Conservation (phyloP, 2,888 invertebrate genomes). For the Lissocephala sabroskyi region DNA sequence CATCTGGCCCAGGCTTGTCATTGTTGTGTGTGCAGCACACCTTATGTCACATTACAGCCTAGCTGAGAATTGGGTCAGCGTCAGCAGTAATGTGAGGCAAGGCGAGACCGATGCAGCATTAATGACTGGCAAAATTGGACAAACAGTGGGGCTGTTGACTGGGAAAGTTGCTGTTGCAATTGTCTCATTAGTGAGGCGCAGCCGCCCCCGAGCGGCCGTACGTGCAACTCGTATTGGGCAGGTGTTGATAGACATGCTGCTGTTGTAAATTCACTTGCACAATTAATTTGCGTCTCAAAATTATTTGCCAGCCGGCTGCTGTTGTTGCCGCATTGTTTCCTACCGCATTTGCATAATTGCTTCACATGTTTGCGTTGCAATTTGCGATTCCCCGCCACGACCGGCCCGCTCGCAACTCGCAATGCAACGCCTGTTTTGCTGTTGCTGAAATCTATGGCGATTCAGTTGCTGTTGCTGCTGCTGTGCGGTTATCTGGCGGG, state of each 20-base stretch:
- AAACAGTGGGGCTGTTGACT: slow-evolving; percentile 12
- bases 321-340: slow-evolving; percentile 41
- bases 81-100: slow-evolving; percentile 33
- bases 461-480: neutral
- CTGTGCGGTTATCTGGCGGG: neutral
- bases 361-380: slow-evolving; percentile 30
- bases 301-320: slow-evolving; percentile 32
- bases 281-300: slow-evolving; percentile 57
- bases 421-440: no score
- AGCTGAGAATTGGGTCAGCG: slow-evolving; percentile 39
- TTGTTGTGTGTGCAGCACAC: slow-evolving; percentile 24
- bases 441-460: neutral
- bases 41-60: slow-evolving; percentile 62
- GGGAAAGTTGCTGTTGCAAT: slow-evolving; percentile 54
- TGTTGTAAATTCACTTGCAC: slow-evolving; percentile 26
- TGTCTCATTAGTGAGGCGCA: slow-evolving; percentile 62
- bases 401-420: neutral
- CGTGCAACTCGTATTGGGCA: neutral
- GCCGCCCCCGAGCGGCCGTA: neutral
- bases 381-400: no score
- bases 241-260: slow-evolving; percentile 3
- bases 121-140: slow-evolving; percentile 47
- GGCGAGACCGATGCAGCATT: slow-evolving; percentile 34
- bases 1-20: no score
- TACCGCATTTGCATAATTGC: slow-evolving; percentile 53